A percentile compares a stretch with the other conserved stretches of the same genome.
Conservation (phyloP, 2,797 vertebrate species). For the Pangasius djambal region DNA sequence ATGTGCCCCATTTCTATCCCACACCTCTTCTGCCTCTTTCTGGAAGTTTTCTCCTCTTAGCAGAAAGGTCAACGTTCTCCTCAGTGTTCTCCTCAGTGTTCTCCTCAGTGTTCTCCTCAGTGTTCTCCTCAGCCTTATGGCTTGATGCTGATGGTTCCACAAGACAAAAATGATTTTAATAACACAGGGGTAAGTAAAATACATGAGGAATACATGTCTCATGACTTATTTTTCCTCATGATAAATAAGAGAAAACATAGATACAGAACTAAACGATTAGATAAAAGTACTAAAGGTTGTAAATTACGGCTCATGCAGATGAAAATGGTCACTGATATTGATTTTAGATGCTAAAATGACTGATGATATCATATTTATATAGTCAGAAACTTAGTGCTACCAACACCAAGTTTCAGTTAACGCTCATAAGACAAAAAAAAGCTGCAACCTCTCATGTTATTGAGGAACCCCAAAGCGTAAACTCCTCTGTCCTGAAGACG, state of each 20-base stretch:
- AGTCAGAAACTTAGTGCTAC: not conserved
- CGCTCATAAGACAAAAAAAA: not conserved
- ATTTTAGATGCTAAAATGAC: not conserved
- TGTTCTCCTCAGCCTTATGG: constrained; percentile 11
- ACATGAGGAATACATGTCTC: not conserved
- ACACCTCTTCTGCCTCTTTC: constrained; percentile 60
- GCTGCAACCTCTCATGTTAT: not conserved
- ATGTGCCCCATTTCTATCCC: not conserved
- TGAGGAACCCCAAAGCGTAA: not conserved
- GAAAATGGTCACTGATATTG: not conserved
- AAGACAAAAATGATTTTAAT: constrained; percentile 40
- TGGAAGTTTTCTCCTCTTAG: constrained; percentile 47
- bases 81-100: not conserved
- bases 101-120: no score
- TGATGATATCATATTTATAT: not conserved
- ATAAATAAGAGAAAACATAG: no score
- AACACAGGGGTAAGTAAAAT: not conserved
- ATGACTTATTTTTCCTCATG: not conserved
- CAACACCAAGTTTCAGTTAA: not conserved
- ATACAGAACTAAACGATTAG: no score
- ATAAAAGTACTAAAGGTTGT: no score
- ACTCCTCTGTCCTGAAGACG: not conserved
- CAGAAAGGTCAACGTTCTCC: not conserved
- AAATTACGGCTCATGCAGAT: no score
- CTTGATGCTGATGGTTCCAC: constrained; percentile 56